phyloP scores from a whole-genome alignment of 2,113 vertebrate species.

The Pleuronectes platessa region DNA sequence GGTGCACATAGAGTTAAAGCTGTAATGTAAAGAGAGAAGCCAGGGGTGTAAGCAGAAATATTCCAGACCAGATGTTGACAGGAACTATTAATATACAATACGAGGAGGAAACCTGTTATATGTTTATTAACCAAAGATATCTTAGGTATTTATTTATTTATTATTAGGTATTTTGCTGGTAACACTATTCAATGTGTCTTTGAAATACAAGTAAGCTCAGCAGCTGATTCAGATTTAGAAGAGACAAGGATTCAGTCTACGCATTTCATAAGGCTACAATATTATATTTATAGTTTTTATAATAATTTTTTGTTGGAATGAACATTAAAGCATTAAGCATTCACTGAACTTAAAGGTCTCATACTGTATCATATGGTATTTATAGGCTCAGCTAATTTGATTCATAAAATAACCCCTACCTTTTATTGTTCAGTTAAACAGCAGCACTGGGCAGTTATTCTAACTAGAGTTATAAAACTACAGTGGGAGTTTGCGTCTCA shows the following conservation, averaged over 20 bases:
- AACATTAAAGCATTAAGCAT: not conserved
- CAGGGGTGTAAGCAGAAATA: slow-evolving; percentile 19
- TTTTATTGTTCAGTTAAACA: slow-evolving; percentile 31
- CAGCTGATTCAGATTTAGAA: slow-evolving; percentile 12
- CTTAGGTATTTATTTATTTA: too few species aligned
- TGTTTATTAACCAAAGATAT: slow-evolving; percentile 6
- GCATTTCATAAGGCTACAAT: not conserved
- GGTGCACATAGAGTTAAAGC: slow-evolving; percentile 49
- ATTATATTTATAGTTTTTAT: slow-evolving; percentile 4
- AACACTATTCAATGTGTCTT: not conserved
- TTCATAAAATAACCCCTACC: not conserved
- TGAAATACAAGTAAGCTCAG: slow-evolving; percentile 9
- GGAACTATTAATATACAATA: slow-evolving; percentile 35
- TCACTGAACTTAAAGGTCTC: not conserved
- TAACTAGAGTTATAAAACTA: slow-evolving; percentile 20
- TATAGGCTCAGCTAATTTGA: slow-evolving; percentile 11
- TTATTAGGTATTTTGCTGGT: not conserved
- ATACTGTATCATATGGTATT: not conserved
- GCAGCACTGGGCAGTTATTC: not conserved
- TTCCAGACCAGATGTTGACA: slow-evolving; percentile 43
- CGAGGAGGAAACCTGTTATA: slow-evolving; percentile 23
- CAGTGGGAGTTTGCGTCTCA: slow-evolving; percentile 25
- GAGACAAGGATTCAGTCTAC: not conserved
- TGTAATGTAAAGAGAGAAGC: slow-evolving; percentile 53
- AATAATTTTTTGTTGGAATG: not conserved